Conservation (phyloP, 2,888 invertebrate species). For the Copidosoma aretas region DNA sequence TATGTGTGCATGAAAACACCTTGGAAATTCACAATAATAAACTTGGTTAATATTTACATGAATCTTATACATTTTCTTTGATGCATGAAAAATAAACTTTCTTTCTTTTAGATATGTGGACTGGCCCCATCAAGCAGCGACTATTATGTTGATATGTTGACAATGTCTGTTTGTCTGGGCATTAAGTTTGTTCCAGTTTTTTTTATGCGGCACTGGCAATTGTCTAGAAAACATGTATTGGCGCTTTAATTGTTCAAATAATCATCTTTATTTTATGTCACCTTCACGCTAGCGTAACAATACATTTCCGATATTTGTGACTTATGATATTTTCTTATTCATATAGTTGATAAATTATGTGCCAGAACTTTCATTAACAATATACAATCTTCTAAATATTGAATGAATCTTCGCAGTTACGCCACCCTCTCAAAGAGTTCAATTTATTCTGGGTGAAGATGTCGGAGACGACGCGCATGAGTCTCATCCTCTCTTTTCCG, state of each 20-base stretch:
- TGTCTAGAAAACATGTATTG: background rate
- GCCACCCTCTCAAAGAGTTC: constrained; percentile 94
- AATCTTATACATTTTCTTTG: constrained; percentile 9
- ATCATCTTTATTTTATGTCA: too few relatives aligned
- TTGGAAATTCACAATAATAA: background rate
- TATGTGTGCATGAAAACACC: background rate
- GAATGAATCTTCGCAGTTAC: constrained; percentile 70
- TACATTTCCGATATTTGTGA: constrained; percentile 1
- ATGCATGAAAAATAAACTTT: constrained; percentile 22
- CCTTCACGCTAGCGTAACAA: background rate
- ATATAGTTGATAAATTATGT: background rate
- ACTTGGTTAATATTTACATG: background rate
- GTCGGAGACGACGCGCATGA: constrained; percentile 82
- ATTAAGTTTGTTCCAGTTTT: constrained; percentile 1
- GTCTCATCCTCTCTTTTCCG: constrained; percentile 94
- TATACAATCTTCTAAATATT: background rate
- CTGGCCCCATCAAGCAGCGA: background rate
- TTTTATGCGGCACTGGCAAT: constrained; percentile 9
- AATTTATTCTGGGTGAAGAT: constrained; percentile 95
- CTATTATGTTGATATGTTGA: constrained; percentile 13
- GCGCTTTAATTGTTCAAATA: background rate
- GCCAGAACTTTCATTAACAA: background rate
- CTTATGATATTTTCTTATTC: background rate
- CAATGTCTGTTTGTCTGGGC: constrained; percentile 8
- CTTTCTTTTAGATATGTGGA: constrained; percentile 9